Evolutionary conservation across 2,888 invertebrate species (phyloP), one percentile per base, ranked within the genome.

Genomic region (Mayetiola destructor): DNA sequence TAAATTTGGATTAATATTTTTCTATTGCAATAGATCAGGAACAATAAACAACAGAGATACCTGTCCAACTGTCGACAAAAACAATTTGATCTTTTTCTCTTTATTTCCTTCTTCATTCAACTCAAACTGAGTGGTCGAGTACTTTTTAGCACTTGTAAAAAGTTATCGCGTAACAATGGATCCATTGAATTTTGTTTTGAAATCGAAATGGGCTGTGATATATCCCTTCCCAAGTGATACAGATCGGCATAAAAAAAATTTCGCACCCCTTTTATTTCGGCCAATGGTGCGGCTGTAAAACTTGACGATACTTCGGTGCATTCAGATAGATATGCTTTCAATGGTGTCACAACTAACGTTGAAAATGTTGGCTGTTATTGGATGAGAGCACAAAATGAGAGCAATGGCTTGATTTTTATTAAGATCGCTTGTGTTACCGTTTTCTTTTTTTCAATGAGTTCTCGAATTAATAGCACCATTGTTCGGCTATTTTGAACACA

Each of bases 291-390:
- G 0, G 78, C 76, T 56, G 72, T 77, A 62, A 88, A 85, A 61
- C 82, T 80, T 10, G 81, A 78, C 53, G 83, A 81, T 36, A 86
- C 80, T 68, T 92, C 91, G 1, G 84, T 83, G 63, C 85, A 85
- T 60, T 83, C 81, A 42, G 90, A 77, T 9, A 83, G 73, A 3
- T 75, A 69, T 0, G 86, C 79, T 60, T 78, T 76, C n/a, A 81
- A 74, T 0, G 88, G 88, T 0, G 83, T 87, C 3, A 84, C 80
- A 59, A 74, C 64, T 0, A 80, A 65, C 1, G 73, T 73, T 1
- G 71, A 72, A 60, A 71, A 69, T 59, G 68, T 69, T 1, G 73
- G 73, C 64, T 69, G 53, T 27, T n/a, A n/a, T n/a, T n/a, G n/a
- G n/a, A n/a, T 32, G 30, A 37, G 9, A 35, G 39, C 20, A 53